Base-by-base conservation (phyloP, 2,888 invertebrate genomes). In the Pteria penguin region DNA sequence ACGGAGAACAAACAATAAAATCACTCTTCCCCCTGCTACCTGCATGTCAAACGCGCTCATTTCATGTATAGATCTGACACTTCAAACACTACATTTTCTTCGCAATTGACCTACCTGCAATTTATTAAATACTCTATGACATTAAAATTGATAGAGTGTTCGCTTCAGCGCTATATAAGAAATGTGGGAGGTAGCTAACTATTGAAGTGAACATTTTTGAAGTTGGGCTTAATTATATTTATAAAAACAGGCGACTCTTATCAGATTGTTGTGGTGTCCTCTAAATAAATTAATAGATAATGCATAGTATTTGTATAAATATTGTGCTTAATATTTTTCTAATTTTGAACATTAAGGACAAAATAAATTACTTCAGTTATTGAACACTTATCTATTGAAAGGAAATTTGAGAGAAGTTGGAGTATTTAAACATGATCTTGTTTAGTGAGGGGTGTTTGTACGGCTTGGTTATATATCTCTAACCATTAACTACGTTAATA, bases 61-160 rank as follows among this genome's bases (percentile, higher is more conserved):
- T 36, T 5, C 45, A 36, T 36, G 45, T 36, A 36, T 36, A 14
- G 45, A 5, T 5, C 8, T 14, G 45, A 5, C 14, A 36, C 45
- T 36, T 36, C 45, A 36, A 36, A 36, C 45, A 36, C 5, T 5
- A 36, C 8, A 5, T 11, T 36, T 36, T 36, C 45, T 36, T 26
- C 27, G 60, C 60, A 60, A 26, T 60, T 60, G 27, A 60, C 60
- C 60, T 60, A 26, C 11, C 26, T n/a, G 27, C 8, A 60, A 60
- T 60, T 60, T 26, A 29, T 60, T 29, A 60, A 24, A 60, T 26
- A 26, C 27, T 60, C 18, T 26, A 11, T 60, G 60, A 60, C 60
- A 60, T 26, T 11, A 14, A 22, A 26, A 11, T 60, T 60, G 60
- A 60, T 27, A 27, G 27, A 60, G 60, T 45, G 45, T 8, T 8